phyloP scores from a whole-genome alignment of 2,113 vertebrate genomes.

The Erythrocercus mccallii region DNA sequence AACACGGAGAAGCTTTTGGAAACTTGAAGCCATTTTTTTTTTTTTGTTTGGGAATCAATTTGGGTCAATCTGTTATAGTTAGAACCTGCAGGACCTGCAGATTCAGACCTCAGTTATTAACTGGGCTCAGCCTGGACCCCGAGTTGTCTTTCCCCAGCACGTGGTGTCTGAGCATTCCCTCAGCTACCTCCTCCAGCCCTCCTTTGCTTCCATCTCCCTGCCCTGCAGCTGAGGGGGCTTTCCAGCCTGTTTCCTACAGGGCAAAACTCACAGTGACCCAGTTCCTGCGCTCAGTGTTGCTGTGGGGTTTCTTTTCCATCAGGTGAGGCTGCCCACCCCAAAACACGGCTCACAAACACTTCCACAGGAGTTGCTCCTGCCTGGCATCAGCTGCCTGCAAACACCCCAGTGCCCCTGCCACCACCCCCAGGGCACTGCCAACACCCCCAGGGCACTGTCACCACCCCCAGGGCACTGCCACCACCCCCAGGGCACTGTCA shows the following conservation, averaged over 20 bases:
- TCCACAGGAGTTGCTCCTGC: background rate
- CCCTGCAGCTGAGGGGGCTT: background rate
- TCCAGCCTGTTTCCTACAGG: background rate
- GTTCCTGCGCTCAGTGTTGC: background rate
- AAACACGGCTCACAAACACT: background rate
- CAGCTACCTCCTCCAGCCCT: background rate
- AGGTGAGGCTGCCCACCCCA: background rate
- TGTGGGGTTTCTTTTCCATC: background rate
- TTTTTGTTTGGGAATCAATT: background rate
- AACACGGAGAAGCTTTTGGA: background rate
- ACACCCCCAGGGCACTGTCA: background rate
- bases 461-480: background rate
- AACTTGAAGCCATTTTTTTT: background rate
- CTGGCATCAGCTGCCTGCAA: background rate
- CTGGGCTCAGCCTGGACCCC: rapidly evolving
- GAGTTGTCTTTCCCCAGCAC: rapidly evolving
- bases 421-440: background rate
- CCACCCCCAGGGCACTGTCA: background rate
- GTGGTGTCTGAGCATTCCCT: background rate
- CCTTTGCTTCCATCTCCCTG: background rate
- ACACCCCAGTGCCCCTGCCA: background rate
- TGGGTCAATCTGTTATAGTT: background rate
- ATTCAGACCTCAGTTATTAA: background rate
- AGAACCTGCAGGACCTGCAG: background rate
- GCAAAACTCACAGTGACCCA: background rate